Conservation (phyloP, 2,113 vertebrate genomes). For the Alces alces region DNA sequence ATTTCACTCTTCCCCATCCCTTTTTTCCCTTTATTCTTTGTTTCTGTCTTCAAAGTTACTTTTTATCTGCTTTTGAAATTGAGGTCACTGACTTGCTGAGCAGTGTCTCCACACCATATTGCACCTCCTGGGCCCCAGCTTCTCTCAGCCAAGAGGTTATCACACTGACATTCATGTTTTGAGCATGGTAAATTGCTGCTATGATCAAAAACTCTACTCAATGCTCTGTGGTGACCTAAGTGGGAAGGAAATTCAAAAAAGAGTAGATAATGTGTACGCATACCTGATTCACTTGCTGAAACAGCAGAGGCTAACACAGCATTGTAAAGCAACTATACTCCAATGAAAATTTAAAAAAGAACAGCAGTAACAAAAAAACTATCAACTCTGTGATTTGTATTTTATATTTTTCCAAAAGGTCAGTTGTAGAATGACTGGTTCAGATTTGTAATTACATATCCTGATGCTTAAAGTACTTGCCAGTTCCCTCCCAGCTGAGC, state of each 20-base stretch:
- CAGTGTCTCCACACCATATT: not conserved
- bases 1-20: not conserved
- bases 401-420: not conserved
- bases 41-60: not conserved
- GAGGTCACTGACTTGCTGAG: not conserved
- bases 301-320: not conserved
- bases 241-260: not conserved
- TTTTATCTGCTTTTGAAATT: slow-evolving; percentile 35
- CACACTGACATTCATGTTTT: not conserved
- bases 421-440: not conserved
- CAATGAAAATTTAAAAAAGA: not conserved
- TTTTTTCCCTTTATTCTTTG: not conserved
- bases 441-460: not conserved
- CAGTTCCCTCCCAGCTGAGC: not conserved
- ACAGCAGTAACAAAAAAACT: not conserved
- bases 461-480: not conserved
- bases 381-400: not conserved
- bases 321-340: not conserved
- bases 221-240: not conserved
- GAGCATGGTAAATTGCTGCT: not conserved
- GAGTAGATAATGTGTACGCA: not conserved
- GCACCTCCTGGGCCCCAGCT: not conserved
- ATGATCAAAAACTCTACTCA: not conserved
- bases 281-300: not conserved
- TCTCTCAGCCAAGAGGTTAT: not conserved